These are phyloP conservation scores for Chionomys nivalis DNA, from an alignment of 2,113 vertebrate genomes.

Conservation along the genomic window DNA sequence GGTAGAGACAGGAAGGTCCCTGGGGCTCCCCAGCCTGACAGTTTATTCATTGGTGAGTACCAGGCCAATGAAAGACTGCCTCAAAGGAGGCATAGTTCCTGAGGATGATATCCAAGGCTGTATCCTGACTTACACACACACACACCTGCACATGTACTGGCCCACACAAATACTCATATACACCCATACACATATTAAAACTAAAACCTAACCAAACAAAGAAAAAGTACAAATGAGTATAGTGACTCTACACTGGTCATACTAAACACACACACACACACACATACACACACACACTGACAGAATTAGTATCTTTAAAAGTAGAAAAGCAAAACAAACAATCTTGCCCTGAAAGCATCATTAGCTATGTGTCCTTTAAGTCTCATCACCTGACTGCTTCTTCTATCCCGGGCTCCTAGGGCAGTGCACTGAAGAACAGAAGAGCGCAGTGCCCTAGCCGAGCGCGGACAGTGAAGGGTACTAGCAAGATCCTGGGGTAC, in stretches of 20 bases:
- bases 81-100: not conserved
- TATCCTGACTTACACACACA: not conserved
- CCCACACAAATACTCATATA: not conserved
- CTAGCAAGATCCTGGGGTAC: not conserved
- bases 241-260: not conserved
- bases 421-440: no score
- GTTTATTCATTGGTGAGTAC: not conserved
- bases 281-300: not conserved
- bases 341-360: not conserved
- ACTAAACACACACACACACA: not conserved
- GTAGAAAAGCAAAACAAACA: not conserved
- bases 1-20: not conserved
- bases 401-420: not conserved
- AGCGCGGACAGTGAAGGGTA: not conserved
- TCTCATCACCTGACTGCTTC: not conserved
- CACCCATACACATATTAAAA: not conserved
- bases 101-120: not conserved
- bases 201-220: not conserved
- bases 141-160: not conserved
- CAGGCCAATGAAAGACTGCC: not conserved
- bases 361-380: not conserved
- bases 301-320: not conserved
- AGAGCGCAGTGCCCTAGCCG: not conserved
- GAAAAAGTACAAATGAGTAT: constrained; percentile 6
- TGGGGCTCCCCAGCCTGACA: not conserved